Conservation (phyloP, 2,888 invertebrate genomes). For the Hypsopygia costalis region DNA sequence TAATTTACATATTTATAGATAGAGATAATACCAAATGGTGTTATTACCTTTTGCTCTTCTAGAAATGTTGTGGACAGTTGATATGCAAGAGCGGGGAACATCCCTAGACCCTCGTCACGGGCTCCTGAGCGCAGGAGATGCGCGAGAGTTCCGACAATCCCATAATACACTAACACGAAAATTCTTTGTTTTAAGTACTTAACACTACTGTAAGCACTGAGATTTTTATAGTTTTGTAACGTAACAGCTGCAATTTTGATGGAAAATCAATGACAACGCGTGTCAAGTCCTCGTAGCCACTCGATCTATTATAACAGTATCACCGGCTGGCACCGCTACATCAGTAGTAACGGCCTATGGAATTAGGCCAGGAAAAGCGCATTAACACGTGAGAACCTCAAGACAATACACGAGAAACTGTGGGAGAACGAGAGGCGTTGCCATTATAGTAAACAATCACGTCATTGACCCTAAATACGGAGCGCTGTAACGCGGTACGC, state of each 20-base stretch:
- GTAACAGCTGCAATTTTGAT: constrained; percentile 16
- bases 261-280: constrained; percentile 40
- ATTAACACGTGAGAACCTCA: constrained; percentile 63
- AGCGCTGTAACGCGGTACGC: constrained; percentile 23
- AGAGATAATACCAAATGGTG: too few relatives aligned
- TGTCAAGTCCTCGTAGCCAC: constrained; percentile 37
- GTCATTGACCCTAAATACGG: constrained; percentile 66
- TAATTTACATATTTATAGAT: too few relatives aligned
- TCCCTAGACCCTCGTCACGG: constrained; percentile 41
- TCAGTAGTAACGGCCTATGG: constrained; percentile 19
- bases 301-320: constrained; percentile 38
- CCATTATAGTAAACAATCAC: constrained; percentile 79
- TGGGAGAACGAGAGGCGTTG: constrained; percentile 78
- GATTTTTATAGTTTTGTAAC: neutral
- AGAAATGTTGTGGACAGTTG: constrained; percentile 66
- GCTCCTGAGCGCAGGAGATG: constrained; percentile 44
- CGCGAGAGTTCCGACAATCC: constrained; percentile 25
- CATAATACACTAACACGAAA: constrained; percentile 37
- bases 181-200: too few relatives aligned
- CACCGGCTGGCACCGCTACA: constrained; percentile 20
- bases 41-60: constrained; percentile 61
- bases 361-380: constrained; percentile 49
- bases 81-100: constrained; percentile 69
- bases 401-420: constrained; percentile 75
- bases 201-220: too few relatives aligned